Evolutionary conservation across 2,888 invertebrate genomes (phyloP).

Genomic region (Ophion obscuratus): DNA sequence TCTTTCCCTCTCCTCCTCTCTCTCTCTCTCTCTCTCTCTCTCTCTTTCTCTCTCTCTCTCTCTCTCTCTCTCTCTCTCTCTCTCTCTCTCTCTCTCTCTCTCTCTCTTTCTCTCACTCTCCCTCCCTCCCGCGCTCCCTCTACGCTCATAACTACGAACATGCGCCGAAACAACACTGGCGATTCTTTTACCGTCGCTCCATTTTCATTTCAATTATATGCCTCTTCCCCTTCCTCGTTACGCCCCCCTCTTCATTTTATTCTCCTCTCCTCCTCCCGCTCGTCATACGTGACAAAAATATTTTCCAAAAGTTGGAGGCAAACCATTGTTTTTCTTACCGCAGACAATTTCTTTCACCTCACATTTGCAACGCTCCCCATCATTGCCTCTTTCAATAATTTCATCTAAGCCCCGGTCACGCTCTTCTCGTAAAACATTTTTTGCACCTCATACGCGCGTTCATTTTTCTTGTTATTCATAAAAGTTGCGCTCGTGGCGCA

Average conservation of each 20-base stretch:
- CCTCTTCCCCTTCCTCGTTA: conserved; percentile 3
- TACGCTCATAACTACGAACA: conserved; percentile 11
- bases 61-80: not conserved
- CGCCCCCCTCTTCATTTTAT: not conserved
- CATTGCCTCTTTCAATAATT: conserved; percentile 26
- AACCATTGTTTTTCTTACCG: not conserved
- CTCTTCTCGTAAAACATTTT: conserved; percentile 25
- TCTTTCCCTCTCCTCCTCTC: not conserved
- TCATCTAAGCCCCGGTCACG: not conserved
- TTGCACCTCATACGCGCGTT: not conserved
- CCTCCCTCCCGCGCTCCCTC: not conserved
- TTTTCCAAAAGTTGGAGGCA: not conserved
- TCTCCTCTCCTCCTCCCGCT: no score
- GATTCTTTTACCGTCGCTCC: no score
- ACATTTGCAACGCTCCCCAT: not conserved
- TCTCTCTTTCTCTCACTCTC: not conserved
- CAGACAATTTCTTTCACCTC: not conserved
- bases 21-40: not conserved
- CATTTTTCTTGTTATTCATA: conserved; percentile 20
- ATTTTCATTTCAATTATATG: conserved; percentile 32
- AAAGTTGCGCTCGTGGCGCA: conserved; percentile 31
- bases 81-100: not conserved
- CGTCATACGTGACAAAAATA: no score
- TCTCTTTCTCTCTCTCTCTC: not conserved
- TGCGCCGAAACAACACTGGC: not conserved